A percentile compares a stretch with the other conserved stretches of the same genome.
Conservation (phyloP, 2,888 invertebrate genomes). For the Physocephala rufipes region DNA sequence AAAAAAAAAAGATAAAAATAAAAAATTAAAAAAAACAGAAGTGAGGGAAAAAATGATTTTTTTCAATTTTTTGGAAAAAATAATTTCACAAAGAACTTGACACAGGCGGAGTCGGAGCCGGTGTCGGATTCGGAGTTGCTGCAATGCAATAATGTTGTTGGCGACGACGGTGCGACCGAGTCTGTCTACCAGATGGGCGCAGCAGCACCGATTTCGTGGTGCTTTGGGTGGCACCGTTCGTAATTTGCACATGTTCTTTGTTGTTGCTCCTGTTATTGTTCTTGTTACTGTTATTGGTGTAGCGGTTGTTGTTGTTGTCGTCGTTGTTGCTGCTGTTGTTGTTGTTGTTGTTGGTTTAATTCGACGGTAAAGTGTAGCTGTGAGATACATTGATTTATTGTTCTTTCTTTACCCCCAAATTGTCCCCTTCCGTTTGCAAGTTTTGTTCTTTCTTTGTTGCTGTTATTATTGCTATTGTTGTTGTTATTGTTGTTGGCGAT, state of each 20-base stretch:
- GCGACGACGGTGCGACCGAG: constrained; percentile 13
- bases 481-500: constrained; percentile 11
- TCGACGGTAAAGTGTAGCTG: constrained; percentile 31
- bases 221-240: constrained; percentile 23
- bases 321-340: constrained; percentile 16
- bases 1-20: constrained; percentile 45
- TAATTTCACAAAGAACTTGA: constrained; percentile 58
- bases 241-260: constrained; percentile 26
- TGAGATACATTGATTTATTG: constrained; percentile 57
- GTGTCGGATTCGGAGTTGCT: constrained; percentile 1
- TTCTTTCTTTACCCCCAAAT: constrained; percentile 42
- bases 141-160: constrained; percentile 18
- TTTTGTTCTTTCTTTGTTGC: too few species aligned
- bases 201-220: constrained; percentile 10
- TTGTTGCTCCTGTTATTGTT: constrained; percentile 15
- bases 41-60: constrained; percentile 5
- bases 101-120: constrained; percentile 35
- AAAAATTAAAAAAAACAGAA: constrained; percentile 34
- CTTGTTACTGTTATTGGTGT: constrained; percentile 1
- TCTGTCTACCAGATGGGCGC: constrained; percentile 28
- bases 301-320: constrained; percentile 21
- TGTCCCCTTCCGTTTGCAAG: background rate
- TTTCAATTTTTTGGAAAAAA: constrained; percentile 50
- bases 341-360: constrained; percentile 5
- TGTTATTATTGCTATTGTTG: constrained; percentile 2